Evolutionary conservation across 2,113 vertebrate genomes (phyloP).

Genomic region (Plotosus lineatus): DNA sequence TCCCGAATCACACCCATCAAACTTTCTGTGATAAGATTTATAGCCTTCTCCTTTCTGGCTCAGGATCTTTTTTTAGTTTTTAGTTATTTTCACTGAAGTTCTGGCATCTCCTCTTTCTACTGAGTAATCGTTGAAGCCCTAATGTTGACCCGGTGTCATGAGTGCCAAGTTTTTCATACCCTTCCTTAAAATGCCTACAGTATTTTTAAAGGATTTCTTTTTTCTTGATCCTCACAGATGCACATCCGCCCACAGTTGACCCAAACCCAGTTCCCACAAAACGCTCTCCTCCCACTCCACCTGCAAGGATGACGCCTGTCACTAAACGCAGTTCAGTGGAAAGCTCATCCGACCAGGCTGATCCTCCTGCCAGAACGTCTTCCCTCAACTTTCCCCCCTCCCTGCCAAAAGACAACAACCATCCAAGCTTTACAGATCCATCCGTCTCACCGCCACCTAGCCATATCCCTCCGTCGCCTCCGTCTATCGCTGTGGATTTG

Average conservation of each 20-base stretch:
- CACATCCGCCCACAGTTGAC: conserved; percentile 72
- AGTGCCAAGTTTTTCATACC: not conserved
- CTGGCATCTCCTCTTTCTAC: not conserved
- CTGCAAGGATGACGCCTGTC: conserved; percentile 80
- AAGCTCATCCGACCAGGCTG: conserved; percentile 60
- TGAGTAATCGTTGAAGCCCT: not conserved
- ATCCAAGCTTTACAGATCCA: conserved; percentile 36
- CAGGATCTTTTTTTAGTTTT: not conserved
- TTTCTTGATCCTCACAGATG: conserved; percentile 74
- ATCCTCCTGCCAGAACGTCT: conserved; percentile 39
- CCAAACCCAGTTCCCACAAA: conserved; percentile 67
- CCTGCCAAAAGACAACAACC: conserved; percentile 38
- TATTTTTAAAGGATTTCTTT: not conserved
- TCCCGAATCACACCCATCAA: not conserved
- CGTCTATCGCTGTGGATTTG: conserved; percentile 51
- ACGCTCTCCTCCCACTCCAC: conserved; percentile 87
- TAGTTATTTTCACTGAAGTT: not conserved
- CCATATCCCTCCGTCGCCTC: conserved; percentile 72
- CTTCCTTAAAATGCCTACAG: not conserved
- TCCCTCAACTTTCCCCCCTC: conserved; percentile 53
- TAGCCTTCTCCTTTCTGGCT: not conserved
- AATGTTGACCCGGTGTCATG: not conserved
- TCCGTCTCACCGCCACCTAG: conserved; percentile 51
- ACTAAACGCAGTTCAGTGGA: conserved; percentile 62
- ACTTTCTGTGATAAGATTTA: not conserved